Percentiles rank a stretch among this genome's conserved stretches.
Conservation (phyloP, 64 coral and sea anemone species). For the Porites lutea region DNA sequence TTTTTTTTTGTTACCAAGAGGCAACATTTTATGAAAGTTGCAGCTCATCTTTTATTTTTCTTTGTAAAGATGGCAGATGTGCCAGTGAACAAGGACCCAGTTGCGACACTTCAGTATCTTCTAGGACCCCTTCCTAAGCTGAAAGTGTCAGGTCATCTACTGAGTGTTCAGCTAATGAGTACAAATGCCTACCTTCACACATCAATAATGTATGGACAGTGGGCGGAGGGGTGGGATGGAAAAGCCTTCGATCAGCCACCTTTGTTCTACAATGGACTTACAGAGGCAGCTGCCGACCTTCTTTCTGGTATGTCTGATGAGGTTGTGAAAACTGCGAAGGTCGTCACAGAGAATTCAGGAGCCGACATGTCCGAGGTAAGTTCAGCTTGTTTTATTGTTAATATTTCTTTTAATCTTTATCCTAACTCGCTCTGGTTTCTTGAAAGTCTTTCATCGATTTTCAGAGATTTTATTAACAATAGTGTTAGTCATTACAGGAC, state of each 20-base stretch:
- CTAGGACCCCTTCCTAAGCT: slow-evolving; percentile 42
- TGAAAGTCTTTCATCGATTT: neutral
- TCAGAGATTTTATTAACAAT: too few relatives aligned
- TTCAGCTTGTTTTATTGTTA: too few relatives aligned
- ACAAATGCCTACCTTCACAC: slow-evolving; percentile 42
- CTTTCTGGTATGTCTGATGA: slow-evolving; percentile 5
- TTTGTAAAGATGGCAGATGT: slow-evolving; percentile 11
- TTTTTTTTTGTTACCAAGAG: too few relatives aligned
- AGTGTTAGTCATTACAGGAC: too few relatives aligned
- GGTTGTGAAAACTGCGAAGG: neutral
- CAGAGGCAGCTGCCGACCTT: slow-evolving; percentile 42
- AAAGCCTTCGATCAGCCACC: slow-evolving; percentile 53
- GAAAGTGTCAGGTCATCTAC: slow-evolving; percentile 32
- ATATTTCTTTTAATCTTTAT: too few relatives aligned
- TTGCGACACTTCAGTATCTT: slow-evolving; percentile 40
- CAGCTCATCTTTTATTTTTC: neutral
- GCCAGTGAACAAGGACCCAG: slow-evolving; percentile 12
- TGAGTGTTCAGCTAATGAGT: slow-evolving; percentile 36
- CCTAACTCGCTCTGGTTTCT: too few relatives aligned
- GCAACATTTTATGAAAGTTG: too few relatives aligned
- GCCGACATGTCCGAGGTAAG: slow-evolving; percentile 7
- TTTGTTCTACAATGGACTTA: slow-evolving; percentile 64
- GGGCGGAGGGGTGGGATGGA: slow-evolving; percentile 66
- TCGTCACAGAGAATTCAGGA: neutral
- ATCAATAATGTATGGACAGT: slow-evolving; percentile 48